phyloP scores from a whole-genome alignment of 2,113 vertebrate species.

The Gasterosteus nipponicus region DNA sequence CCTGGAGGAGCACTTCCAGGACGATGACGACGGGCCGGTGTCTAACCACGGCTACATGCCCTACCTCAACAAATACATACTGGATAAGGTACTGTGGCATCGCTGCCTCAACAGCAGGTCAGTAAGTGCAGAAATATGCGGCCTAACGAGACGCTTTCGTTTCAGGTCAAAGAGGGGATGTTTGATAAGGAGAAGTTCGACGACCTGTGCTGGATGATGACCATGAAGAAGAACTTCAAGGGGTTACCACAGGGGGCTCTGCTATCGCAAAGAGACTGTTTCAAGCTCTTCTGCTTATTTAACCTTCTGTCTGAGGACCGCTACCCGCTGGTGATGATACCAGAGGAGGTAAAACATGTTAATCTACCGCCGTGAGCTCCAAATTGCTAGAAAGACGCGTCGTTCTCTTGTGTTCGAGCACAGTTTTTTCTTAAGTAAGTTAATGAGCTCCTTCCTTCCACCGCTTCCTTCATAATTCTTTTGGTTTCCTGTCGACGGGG shows the following conservation, averaged over 20 bases:
- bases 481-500: slow-evolving; percentile 55
- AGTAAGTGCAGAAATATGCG: neutral
- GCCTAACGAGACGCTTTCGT: neutral
- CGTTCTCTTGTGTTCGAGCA: neutral
- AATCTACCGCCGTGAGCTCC: neutral
- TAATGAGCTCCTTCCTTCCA: slow-evolving; percentile 75
- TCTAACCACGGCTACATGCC: slow-evolving; percentile 87
- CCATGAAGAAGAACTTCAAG: slow-evolving; percentile 82
- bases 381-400: neutral
- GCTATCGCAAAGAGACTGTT: slow-evolving; percentile 77
- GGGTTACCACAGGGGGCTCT: slow-evolving; percentile 40
- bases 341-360: slow-evolving; percentile 76
- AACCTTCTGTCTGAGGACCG: slow-evolving; percentile 84
- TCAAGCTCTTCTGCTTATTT: slow-evolving; percentile 86
- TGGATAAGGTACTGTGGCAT: slow-evolving; percentile 77
- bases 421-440: slow-evolving; percentile 39
- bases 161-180: slow-evolving; percentile 81
- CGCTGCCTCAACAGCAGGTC: neutral
- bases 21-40: slow-evolving; percentile 84
- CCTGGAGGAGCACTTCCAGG: slow-evolving; percentile 84
- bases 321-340: slow-evolving; percentile 84
- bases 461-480: slow-evolving; percentile 58
- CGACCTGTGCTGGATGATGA: slow-evolving; percentile 86
- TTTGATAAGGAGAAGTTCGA: slow-evolving; percentile 85
- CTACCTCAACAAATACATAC: slow-evolving; percentile 85